Evolutionary conservation across 2,888 invertebrate species (phyloP), one percentile per base, ranked within the genome.

Genomic region (Dolichopus griseipennis): DNA sequence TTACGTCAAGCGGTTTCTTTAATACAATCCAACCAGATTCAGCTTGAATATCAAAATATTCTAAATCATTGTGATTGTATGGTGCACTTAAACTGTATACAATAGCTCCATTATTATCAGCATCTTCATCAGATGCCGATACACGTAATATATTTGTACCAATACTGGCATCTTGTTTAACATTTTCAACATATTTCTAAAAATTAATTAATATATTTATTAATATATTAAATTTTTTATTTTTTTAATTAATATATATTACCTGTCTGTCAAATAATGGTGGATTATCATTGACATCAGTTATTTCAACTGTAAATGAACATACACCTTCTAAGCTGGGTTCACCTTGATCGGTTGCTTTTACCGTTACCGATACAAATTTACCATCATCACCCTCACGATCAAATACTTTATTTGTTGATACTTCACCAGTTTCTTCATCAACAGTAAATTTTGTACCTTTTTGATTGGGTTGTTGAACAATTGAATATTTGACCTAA

Each of bases 281-380:
- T 9, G 95, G 95, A 82, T 97, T 97, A 80, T 98, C 98, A 78
- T 98, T 99, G 64, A 96, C 94, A 81, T 98, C 98, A 1, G 95
- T 95, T 67, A 98, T 95, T 84, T 96, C 96, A 65, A 97, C 97
- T 20, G 95, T 96, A 80, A 99, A 98, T 9, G 97, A 97, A 82
- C 99, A 99, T 73, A 97, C 97, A 34, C 97, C 97, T 82, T 97
- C 97, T 73, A 99, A 82, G 0, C 95, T 95, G 1, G 97, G 97
- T 79, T 95, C 95, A n/a, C 97, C 99, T 79, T 97, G 93, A 86
- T 99, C 99, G 0, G 96, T 96, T 7, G 97, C 99, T 83, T 97
- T 97, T 0, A 97, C 94, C 0, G 97, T 97, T 7, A 96, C 95
- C 0, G 95, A 95, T 8, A 96, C 96, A 81, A 95, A 95, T 83